These are phyloP conservation scores for Brachionus koreanus DNA, from an alignment of 1,140 invertebrate species.

Conservation along the genomic window DNA sequence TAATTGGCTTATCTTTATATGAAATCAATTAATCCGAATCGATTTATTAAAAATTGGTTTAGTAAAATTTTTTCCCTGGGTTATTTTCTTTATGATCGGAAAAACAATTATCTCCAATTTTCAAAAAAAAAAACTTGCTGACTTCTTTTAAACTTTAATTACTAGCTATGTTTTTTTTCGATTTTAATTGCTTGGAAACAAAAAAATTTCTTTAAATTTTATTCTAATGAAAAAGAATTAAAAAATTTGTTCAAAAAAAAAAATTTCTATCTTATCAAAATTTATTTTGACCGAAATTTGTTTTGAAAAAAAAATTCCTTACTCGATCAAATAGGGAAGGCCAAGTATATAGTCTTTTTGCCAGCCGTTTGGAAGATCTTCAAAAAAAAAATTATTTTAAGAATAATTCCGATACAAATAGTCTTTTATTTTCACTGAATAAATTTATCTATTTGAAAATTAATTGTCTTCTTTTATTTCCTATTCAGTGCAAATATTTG, in stretches of 20 bases:
- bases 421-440: not conserved
- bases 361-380: constrained; percentile 43
- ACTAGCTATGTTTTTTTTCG: not conserved
- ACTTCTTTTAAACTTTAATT: not conserved
- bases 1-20: not conserved
- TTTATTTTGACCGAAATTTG: not conserved
- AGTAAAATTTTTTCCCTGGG: not conserved
- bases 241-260: not conserved
- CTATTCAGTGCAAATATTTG: not conserved
- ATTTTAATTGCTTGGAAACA: not conserved
- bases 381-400: not conserved
- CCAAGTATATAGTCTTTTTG: constrained; percentile 44
- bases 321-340: constrained; percentile 31
- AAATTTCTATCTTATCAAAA: not conserved
- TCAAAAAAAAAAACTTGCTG: not conserved
- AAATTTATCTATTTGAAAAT: constrained; percentile 21
- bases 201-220: not conserved
- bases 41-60: not conserved
- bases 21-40: not conserved
- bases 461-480: constrained; percentile 16
- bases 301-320: not conserved
- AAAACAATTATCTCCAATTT: too few relatives aligned
- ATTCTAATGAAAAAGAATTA: not conserved
- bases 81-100: not conserved
- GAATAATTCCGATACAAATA: not conserved